Conservation (phyloP, 2,888 invertebrate genomes). For the Epinotia nisella region DNA sequence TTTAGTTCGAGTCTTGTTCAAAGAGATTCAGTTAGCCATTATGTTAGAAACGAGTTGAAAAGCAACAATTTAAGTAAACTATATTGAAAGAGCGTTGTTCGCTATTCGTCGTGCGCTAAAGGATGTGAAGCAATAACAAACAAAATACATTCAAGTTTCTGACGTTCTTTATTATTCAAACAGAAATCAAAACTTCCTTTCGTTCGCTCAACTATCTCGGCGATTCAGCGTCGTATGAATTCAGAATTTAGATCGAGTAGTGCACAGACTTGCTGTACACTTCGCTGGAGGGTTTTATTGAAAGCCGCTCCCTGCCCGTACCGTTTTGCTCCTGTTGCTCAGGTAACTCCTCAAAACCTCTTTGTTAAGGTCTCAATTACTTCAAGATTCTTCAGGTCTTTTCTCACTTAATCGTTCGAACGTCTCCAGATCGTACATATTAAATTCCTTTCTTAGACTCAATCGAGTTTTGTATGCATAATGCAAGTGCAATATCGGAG, state of each 20-base stretch:
- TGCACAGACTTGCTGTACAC: constrained; percentile 46
- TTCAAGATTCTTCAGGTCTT: constrained; percentile 26
- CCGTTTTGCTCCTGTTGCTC: constrained; percentile 25
- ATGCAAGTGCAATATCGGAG: constrained; percentile 37
- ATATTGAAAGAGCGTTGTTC: constrained; percentile 15
- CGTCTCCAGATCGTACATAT: constrained; percentile 21
- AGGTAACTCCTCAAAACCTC: constrained; percentile 38
- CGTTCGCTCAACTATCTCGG: constrained; percentile 54
- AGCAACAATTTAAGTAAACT: constrained; percentile 6
- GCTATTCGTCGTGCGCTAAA: constrained; percentile 43
- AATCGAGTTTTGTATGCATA: constrained; percentile 36
- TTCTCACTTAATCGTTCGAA: constrained; percentile 17
- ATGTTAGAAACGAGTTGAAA: neutral
- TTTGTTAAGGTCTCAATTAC: constrained; percentile 37
- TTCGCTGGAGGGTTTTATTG: constrained; percentile 38
- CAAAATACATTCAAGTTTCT: constrained; percentile 55
- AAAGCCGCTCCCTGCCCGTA: constrained; percentile 27
- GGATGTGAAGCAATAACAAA: constrained; percentile 46
- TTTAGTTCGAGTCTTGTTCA: neutral
- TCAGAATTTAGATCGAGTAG: constrained; percentile 64
- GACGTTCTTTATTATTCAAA: constrained; percentile 64
- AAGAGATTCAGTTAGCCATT: neutral
- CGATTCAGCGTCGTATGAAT: constrained; percentile 61
- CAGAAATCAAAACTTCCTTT: constrained; percentile 75
- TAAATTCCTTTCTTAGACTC: constrained; percentile 33